Evolutionary conservation across 2,888 invertebrate genomes (phyloP), one percentile per base, ranked within the genome.

Genomic region (Protophormia terraenovae): DNA sequence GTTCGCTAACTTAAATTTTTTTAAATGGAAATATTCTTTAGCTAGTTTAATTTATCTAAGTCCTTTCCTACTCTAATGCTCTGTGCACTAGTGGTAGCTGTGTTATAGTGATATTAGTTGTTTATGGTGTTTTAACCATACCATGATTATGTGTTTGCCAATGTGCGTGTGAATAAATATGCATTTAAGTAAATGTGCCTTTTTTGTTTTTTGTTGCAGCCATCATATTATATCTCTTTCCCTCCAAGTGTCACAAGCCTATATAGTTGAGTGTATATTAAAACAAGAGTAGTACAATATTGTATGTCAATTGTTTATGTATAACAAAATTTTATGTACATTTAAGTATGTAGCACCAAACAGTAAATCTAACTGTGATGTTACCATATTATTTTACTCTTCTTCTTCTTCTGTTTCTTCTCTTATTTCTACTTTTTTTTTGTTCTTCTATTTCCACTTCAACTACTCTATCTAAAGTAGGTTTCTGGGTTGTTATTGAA

Each of bases 401-500:
- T 27, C 24, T 50, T 22, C 12, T 10, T 4, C 12, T 22, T 16
- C n/a, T 66, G 14, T 29, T 38, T 7, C 53, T 66, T 45, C 29
- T 58, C 2, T 35, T 32, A 69, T 60, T 3, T 24, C 2, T 7
- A 22, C 60, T 78, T 50, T 58, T 78, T n/a, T n/a, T n/a, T n/a
- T n/a, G n/a, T n/a, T 35, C 29, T 78, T 16, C 50, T 62, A 62
- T 69, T 78, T 71, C 50, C 69, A 69, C 78, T 78, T 78, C 78
- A 71, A 62, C 60, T 50, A 29, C 50, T 78, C 69, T 50, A 60
- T 14, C 47, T 62, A 58, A 85, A 82, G 62, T 85, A 78, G 84
- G 84, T 85, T 82, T 81, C 78, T 85, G 78, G 81, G 84, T 85
- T 84, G 76, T 50, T 73, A 82, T 76, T 76, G 82, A 82, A 60